phyloP scores from a whole-genome alignment of 1,140 invertebrate species.

The Calephelis nemesis region DNA sequence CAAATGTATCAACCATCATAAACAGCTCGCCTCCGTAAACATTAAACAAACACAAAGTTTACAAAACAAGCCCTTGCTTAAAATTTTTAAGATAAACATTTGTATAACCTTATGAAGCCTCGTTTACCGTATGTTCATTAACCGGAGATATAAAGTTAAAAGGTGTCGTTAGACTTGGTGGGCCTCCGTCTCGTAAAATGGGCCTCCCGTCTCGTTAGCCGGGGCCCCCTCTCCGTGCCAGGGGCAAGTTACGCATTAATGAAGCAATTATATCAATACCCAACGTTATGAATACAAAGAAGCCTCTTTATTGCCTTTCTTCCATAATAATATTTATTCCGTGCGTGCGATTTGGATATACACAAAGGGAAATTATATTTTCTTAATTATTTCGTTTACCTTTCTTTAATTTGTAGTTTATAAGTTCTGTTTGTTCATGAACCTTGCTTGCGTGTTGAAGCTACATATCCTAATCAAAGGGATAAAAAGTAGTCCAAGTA shows the following conservation, averaged over 20 bases:
- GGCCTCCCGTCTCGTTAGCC: background rate
- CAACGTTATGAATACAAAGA: background rate
- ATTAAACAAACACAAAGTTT: too few relatives aligned
- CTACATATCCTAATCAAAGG: too few relatives aligned
- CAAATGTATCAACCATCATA: too few relatives aligned
- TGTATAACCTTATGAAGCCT: too few relatives aligned
- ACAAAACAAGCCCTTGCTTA: too few relatives aligned
- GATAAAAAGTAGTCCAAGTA: too few relatives aligned
- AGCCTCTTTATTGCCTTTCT: conserved; percentile 3
- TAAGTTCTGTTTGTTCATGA: too few relatives aligned
- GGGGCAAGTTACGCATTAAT: background rate
- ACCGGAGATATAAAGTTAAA: background rate
- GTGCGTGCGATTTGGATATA: conserved; percentile 1
- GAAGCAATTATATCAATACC: conserved; percentile 12
- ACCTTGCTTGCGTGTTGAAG: too few relatives aligned
- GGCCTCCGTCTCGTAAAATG: too few relatives aligned
- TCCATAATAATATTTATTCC: conserved; percentile 9
- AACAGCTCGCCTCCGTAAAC: too few relatives aligned
- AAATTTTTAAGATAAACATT: too few relatives aligned
- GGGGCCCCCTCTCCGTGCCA: background rate
- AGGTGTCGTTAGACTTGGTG: background rate
- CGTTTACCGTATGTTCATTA: background rate
- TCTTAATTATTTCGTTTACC: background rate
- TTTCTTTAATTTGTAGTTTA: too few relatives aligned
- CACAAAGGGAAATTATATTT: conserved; percentile 1